phyloP scores from a whole-genome alignment of 2,113 vertebrate genomes.

The Microcebus ravelobensis region DNA sequence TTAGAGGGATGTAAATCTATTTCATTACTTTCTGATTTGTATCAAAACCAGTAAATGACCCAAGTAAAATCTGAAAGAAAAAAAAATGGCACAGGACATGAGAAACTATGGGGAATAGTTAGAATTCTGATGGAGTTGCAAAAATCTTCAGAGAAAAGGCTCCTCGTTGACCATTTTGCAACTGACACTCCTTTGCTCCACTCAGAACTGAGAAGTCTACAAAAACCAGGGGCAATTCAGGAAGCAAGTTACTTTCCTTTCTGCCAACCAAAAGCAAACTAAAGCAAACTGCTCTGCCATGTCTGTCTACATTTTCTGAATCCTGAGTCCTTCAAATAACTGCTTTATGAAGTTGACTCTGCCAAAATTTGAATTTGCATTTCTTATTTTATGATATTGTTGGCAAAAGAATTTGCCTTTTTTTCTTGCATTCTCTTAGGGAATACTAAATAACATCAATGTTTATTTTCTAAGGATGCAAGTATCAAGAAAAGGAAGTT shows the following conservation, averaged over 20 bases:
- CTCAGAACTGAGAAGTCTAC: background rate
- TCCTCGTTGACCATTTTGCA: background rate
- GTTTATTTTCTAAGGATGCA: constrained; percentile 52
- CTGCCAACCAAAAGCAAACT: background rate
- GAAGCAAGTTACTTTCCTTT: background rate
- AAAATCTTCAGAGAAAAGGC: background rate
- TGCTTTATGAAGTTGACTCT: background rate
- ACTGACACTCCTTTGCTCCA: background rate
- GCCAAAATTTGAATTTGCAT: background rate
- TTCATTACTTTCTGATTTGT: background rate
- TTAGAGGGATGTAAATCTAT: background rate
- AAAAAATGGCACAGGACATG: background rate
- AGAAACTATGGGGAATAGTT: background rate
- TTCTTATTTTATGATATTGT: constrained; percentile 21
- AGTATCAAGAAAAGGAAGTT: background rate
- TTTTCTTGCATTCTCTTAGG: background rate
- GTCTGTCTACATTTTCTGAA: background rate
- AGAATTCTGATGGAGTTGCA: background rate
- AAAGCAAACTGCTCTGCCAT: background rate
- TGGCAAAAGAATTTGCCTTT: background rate
- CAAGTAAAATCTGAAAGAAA: background rate
- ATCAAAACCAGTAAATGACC: background rate
- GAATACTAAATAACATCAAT: constrained; percentile 6
- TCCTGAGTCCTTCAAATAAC: background rate
- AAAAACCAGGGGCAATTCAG: background rate